Base-by-base conservation (phyloP, 2,888 invertebrate species). In the Folsomia candida region DNA sequence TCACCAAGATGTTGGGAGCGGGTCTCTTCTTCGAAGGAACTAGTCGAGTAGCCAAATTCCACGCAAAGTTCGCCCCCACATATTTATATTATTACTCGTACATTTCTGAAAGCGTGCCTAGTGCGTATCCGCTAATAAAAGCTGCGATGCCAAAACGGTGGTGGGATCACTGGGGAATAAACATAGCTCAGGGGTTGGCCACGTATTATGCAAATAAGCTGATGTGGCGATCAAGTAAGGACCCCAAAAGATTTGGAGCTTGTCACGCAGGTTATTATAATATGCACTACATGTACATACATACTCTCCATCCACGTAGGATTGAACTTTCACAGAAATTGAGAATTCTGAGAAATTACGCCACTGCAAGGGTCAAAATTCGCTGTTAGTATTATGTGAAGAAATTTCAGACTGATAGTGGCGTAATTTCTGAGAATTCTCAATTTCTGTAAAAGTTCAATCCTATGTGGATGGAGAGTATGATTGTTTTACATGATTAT, bases 81-180 rank as follows among this genome's bases (percentile, higher is more conserved):
- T 77, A 77, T 59, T 47, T 74, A 14, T 77, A 77, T 62, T 78
- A 76, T 51, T 77, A 74, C 63, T 65, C 66, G 1, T 75, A 76
- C 58, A 63, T 67, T 57, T 76, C 74, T 1, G 67, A 68, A 18
- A 67, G 71, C 25, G 58, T 76, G 61, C 63, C 76, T 64, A 63
- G 75, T 63, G 24, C 70, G 54, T 73, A 68, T 70, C 47, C 68
- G 29, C 26, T 71, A 63, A 63, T 68, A 51, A 51, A 73, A 59
- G 67, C 71, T 25, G 67, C 72, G 59, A 51, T 60, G 29, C 72
- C 67, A 4, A 67, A 67, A 37, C 54, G 67, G 57, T 37, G 37
- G 37, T 25, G 28, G 72, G 14, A 70, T 63, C 65, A 65, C 63
- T 24, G 61, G 73, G 22, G 26, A 65, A 20, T 70, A 64, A 14